Evolutionary conservation across 2,113 vertebrate species (phyloP), one percentile per base, ranked within the genome.

Genomic region (Zosterops borbonicus): DNA sequence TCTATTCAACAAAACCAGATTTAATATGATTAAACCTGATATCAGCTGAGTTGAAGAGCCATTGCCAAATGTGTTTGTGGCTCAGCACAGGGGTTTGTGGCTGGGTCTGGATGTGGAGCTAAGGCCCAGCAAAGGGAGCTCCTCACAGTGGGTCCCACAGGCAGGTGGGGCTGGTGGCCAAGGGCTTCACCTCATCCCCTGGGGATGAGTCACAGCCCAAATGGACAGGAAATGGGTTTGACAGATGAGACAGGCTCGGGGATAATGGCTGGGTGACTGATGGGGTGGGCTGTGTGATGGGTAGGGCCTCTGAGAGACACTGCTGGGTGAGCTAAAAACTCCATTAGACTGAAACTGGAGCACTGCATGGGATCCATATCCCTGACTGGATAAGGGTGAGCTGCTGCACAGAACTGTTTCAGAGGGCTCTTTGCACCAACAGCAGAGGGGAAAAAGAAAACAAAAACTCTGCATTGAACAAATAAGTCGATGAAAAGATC

Each of bases 221-320:
- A 80, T 12, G 79, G 68, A 24, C 22, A 64, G 85, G 88, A 94
- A 82, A 88, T 0, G 9, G 70, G 42, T 52, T 44, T 90, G 90
- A 55, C 46, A 77, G 82, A 70, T 67, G 82, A 67, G 79, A 53
- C 24, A 37, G 75, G 27, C 50, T 1, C 0, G 0, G 55, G 88
- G 83, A 52, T 78, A 84, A 78, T 64, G 76, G 47, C 68, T 74
- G 4, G 3, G 52, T 55, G 91, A 67, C 41, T n/a, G 82, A 82
- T 80, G 68, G 62, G 75, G 16, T 49, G 41, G 58, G 46, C 63
- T 56, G 49, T 14, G 14, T 52, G 64, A 28, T 1, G 20, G 67
- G 71, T 17, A 52, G 37, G 47, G 56, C 47, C 0, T 5, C 25
- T 0, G 1, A 1, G 31, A 52, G 75, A 52, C 16, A 0, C 73